phyloP scores from a whole-genome alignment of 23 tunicate species.

The Diplosoma virens region DNA sequence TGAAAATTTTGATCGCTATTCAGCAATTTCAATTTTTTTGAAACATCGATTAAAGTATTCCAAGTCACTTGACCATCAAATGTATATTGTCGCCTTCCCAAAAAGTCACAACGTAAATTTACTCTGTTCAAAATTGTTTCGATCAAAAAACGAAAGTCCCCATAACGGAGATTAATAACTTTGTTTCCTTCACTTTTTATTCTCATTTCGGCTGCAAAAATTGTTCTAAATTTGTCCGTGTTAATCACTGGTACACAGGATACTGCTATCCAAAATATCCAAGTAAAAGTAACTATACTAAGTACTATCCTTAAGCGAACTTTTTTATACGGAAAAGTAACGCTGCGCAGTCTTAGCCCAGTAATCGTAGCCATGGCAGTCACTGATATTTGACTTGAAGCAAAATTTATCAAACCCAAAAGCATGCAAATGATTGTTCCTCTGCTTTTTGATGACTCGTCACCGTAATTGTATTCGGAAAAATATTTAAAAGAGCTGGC shows the following conservation, averaged over 20 bases:
- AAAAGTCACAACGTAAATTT: background rate
- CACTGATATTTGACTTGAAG: constrained; percentile 25
- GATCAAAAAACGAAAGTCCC: background rate
- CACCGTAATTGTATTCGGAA: background rate
- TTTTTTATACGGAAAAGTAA: constrained; percentile 6
- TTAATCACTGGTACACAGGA: background rate
- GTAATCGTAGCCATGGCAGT: constrained; percentile 14
- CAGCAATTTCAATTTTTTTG: background rate
- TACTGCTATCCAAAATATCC: constrained; percentile 9
- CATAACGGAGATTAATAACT: background rate
- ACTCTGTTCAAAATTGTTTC: background rate
- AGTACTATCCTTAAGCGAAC: background rate
- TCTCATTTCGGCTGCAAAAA: background rate
- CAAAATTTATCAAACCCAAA: constrained; percentile 17
- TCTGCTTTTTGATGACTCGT: background rate
- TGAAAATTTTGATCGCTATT: background rate
- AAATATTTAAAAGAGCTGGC: background rate
- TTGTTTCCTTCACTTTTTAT: background rate
- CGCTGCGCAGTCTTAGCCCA: constrained; percentile 6
- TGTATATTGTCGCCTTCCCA: background rate
- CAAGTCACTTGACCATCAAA: background rate
- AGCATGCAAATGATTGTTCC: background rate
- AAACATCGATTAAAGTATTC: background rate
- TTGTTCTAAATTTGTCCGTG: background rate
- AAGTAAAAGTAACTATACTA: background rate